These are phyloP conservation scores for Zoroaster sp. DNA, from an alignment of 53 echinoderm and acorn worm species.

Conservation along the genomic window DNA sequence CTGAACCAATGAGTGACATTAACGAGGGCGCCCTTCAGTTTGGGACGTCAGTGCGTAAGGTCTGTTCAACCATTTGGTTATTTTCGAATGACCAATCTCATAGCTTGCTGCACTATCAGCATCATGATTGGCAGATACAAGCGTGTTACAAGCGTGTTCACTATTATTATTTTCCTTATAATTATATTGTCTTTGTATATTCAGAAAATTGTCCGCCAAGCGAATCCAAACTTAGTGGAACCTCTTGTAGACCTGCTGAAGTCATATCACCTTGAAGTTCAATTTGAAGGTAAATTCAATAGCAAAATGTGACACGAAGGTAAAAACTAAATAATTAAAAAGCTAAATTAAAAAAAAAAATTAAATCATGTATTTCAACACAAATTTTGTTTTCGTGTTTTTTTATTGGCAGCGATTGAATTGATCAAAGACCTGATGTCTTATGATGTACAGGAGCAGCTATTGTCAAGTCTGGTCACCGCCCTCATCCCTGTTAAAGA, in stretches of 20 bases:
- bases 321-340: not conserved
- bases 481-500: conserved; percentile 77
- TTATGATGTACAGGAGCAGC: conserved; percentile 89
- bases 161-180: not conserved
- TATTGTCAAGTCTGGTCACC: conserved; percentile 69
- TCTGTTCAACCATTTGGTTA: too few relatives aligned
- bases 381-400: not conserved
- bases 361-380: too few relatives aligned
- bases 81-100: too few relatives aligned
- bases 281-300: conserved; percentile 85
- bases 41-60: too few relatives aligned
- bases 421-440: conserved; percentile 94
- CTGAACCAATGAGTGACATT: too few relatives aligned
- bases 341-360: not conserved
- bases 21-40: too few relatives aligned
- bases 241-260: conserved; percentile 83
- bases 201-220: conserved; percentile 87
- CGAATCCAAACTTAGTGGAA: conserved; percentile 92
- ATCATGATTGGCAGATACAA: not conserved
- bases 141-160: not conserved
- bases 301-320: not conserved
- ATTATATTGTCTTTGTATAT: not conserved
- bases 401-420: conserved; percentile 74
- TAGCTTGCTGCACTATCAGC: too few relatives aligned
- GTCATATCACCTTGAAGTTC: conserved; percentile 93